Evolutionary conservation across 1,140 invertebrate species (phyloP).

Genomic region (Parapsyche elsis): DNA sequence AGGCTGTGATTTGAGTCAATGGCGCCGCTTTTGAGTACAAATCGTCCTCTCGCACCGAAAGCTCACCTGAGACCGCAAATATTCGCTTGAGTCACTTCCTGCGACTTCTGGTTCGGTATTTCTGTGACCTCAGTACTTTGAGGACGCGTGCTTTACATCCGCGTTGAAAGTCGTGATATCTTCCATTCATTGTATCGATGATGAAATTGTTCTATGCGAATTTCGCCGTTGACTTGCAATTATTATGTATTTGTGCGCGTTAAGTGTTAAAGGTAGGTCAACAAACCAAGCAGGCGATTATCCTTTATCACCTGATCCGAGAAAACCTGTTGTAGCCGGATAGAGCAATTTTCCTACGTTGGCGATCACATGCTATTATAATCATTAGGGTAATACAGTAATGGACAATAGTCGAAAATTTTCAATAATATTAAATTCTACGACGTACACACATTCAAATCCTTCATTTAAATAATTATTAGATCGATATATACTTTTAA

Average conservation of each 20-base stretch:
- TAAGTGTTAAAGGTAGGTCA: not conserved
- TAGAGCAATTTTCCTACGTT: slow-evolving; percentile 17
- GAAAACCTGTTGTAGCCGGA: slow-evolving; percentile 29
- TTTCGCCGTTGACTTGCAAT: too few species aligned
- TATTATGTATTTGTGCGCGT: too few species aligned
- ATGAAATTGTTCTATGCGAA: too few species aligned
- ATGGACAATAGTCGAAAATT: not conserved
- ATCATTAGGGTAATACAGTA: not conserved
- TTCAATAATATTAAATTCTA: too few species aligned
- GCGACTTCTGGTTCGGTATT: not conserved
- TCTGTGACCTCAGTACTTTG: too few species aligned
- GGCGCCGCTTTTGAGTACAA: slow-evolving; percentile 36
- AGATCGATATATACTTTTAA: not conserved
- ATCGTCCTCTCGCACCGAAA: slow-evolving; percentile 24
- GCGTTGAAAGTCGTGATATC: too few species aligned
- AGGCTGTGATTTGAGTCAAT: slow-evolving; percentile 43
- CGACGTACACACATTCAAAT: too few species aligned
- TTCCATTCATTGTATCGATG: too few species aligned
- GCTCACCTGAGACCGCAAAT: slow-evolving; percentile 43
- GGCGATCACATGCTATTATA: slow-evolving; percentile 11
- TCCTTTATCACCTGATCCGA: slow-evolving; percentile 32
- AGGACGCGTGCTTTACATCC: too few species aligned
- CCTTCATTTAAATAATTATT: too few species aligned
- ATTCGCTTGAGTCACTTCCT: slow-evolving; percentile 45
- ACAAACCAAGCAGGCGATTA: not conserved